These are phyloP conservation scores for Agraylea sexmaculata DNA, from an alignment of 1,140 invertebrate genomes.

Conservation along the genomic window DNA sequence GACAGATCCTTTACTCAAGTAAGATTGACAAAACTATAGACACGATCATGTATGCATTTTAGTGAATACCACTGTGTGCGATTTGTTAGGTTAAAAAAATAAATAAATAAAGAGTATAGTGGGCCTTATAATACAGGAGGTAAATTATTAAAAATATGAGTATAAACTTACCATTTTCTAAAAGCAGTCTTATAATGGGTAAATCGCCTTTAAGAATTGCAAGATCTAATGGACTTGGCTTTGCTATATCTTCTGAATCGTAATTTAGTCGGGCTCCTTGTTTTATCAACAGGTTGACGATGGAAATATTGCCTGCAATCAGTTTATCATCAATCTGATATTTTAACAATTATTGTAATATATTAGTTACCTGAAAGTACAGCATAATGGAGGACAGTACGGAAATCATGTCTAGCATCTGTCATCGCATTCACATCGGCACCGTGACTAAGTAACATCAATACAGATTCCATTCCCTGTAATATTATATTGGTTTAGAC, in stretches of 20 bases:
- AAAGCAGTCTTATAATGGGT: slow-evolving; percentile 54
- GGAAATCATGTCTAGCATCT: slow-evolving; percentile 65
- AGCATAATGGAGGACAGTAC: slow-evolving; percentile 80
- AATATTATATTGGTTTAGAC: slow-evolving; percentile 13
- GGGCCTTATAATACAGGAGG: too few relatives aligned
- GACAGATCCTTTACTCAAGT: too few relatives aligned
- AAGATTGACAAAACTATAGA: too few relatives aligned
- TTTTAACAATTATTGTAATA: background rate
- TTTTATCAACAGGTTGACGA: slow-evolving; percentile 70
- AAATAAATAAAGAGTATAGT: too few relatives aligned
- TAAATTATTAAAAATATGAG: too few relatives aligned
- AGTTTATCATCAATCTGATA: background rate
- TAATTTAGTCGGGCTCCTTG: slow-evolving; percentile 65
- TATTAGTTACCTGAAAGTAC: slow-evolving; percentile 51
- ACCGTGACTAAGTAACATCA: slow-evolving; percentile 64
- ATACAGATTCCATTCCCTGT: slow-evolving; percentile 63
- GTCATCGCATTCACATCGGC: slow-evolving; percentile 75
- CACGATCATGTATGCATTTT: too few relatives aligned
- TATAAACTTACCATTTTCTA: slow-evolving; percentile 50
- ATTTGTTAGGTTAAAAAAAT: too few relatives aligned
- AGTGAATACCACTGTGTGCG: too few relatives aligned
- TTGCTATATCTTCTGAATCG: slow-evolving; percentile 51
- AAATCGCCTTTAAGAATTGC: slow-evolving; percentile 74
- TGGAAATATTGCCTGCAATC: slow-evolving; percentile 49
- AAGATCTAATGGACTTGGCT: slow-evolving; percentile 72